Conservation (phyloP, 35 echinoderm and acorn worm species). For the Nesometra sesokonis region DNA sequence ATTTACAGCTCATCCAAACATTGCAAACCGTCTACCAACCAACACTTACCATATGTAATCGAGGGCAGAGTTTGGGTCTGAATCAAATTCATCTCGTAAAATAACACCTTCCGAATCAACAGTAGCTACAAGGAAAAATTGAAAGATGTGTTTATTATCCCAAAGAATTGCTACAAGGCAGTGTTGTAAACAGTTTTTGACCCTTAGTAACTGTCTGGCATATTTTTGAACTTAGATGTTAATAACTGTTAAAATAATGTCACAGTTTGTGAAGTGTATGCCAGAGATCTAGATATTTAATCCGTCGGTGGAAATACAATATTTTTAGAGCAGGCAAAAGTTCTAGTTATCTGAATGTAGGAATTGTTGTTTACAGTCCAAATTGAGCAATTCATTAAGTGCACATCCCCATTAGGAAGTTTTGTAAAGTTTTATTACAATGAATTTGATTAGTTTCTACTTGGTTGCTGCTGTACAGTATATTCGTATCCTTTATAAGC, state of each 20-base stretch:
- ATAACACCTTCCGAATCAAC: constrained; percentile 69
- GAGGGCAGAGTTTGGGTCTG: constrained; percentile 1
- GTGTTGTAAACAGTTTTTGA: not conserved
- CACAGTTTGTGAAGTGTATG: not conserved
- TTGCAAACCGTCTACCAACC: not conserved
- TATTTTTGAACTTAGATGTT: not conserved
- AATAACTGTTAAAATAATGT: not conserved
- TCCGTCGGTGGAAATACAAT: not conserved
- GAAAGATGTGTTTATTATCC: not conserved
- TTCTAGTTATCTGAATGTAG: too few relatives aligned
- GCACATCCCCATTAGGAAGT: too few relatives aligned
- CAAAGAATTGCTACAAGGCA: not conserved
- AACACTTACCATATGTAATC: constrained; percentile 77
- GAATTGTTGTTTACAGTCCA: too few relatives aligned
- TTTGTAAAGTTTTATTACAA: too few relatives aligned
- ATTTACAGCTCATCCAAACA: not conserved
- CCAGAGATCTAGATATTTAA: not conserved
- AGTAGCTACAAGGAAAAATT: constrained; percentile 35
- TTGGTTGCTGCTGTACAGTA: too few relatives aligned
- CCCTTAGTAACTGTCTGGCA: not conserved
- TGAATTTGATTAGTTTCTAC: too few relatives aligned
- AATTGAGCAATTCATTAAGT: too few relatives aligned
- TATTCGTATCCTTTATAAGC: too few relatives aligned
- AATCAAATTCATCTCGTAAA: constrained; percentile 89
- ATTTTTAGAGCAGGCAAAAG: too few relatives aligned